Evolutionary conservation across 2,888 invertebrate genomes (phyloP).

Genomic region (Coenonympha glycerion): DNA sequence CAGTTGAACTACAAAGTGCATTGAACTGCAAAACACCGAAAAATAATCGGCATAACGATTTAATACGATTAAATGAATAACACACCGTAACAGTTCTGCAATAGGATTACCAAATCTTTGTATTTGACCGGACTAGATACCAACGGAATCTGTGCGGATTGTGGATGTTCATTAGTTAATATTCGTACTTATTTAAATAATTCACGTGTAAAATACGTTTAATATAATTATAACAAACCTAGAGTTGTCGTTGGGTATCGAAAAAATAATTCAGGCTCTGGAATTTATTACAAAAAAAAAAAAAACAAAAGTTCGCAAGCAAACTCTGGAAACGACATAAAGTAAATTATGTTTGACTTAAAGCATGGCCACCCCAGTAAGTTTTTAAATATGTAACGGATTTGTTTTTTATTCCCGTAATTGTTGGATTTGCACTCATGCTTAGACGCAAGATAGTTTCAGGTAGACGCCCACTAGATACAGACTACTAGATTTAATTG

Average conservation of each 20-base stretch:
- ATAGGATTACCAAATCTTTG: background rate
- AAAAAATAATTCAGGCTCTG: too few species aligned
- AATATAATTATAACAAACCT: too few species aligned
- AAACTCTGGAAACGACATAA: too few species aligned
- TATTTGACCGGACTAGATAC: background rate
- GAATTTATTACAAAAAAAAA: too few species aligned
- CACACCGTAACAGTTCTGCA: background rate
- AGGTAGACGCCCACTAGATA: too few species aligned
- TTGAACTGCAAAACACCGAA: conserved; percentile 3
- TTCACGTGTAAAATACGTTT: too few species aligned
- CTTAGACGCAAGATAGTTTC: too few species aligned
- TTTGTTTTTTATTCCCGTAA: background rate
- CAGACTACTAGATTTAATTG: background rate
- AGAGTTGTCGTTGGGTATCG: too few species aligned
- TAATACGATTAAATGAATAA: conserved; percentile 4
- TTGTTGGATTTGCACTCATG: background rate
- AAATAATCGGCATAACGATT: conserved; percentile 1
- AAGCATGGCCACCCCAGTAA: background rate
- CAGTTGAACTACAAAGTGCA: background rate
- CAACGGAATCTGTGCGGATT: background rate
- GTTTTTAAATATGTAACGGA: conserved; percentile 2
- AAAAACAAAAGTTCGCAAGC: too few species aligned
- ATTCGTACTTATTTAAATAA: too few species aligned
- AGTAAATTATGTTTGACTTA: background rate
- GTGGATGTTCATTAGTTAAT: too few species aligned